Base-by-base conservation (phyloP, 2,888 invertebrate genomes). In the Heteromurus nitidus region DNA sequence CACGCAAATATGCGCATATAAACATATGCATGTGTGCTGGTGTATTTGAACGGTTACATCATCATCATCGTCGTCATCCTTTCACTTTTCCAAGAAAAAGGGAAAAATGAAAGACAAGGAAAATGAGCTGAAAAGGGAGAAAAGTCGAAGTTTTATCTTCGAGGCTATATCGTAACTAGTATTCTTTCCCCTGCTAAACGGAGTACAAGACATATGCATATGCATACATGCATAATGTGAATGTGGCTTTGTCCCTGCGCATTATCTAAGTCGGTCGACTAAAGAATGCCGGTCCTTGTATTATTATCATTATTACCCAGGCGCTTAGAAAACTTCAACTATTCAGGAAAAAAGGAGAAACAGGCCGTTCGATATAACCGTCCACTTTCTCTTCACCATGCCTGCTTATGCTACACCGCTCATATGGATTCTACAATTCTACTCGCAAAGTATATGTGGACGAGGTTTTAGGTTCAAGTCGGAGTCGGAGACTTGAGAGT, bases 221-320 rank as follows among this genome's bases (percentile, higher is more conserved):
- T 50, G n/a, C 18, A 18, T 50, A 18, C 18, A 20, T 50, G 20
- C 13, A 13, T 50, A 50, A 50, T 36, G n/a, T n/a, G n/a, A n/a
- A n/a, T n/a, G n/a, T n/a, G n/a, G n/a, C 36, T 36, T 13, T 36
- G 7, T 36, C 36, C 13, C 36, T 44, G 16, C 44, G n/a, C 44
- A 20, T 18, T 36, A n/a, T 50, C 20, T 20, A 50, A 44, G 16
- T 44, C 20, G 50, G 50, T 20, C 20, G 24, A 26, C 24, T 9
- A 24, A 55, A 55, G 55, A 55, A 55, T 60, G 28, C 60, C 60
- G 30, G 28, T 30, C 60, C n/a, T 1, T 28, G 60, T 60, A 60
- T 30, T 60, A 60, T 30, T 60, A 60, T 60, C 60, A 60, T 60
- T 60, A 30, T 60, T 60, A 60, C 16, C 30, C 31, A 60, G 60